phyloP scores from a whole-genome alignment of 2,888 invertebrate species.

The Chrysotoxum bicinctum region DNA sequence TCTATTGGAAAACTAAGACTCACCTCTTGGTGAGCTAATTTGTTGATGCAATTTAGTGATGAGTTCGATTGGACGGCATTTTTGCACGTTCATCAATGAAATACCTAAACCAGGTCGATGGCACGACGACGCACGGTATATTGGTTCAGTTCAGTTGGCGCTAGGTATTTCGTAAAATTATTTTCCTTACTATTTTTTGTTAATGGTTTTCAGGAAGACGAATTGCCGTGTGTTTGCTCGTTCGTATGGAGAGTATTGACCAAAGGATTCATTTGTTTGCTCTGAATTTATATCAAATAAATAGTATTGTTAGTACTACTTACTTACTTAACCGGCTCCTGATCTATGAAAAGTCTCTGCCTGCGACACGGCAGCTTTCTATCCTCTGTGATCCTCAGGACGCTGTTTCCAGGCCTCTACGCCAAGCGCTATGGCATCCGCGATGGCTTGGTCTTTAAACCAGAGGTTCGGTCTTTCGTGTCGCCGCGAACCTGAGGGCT shows the following conservation, averaged over 20 bases:
- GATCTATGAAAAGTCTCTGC: no score
- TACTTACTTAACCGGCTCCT: no score
- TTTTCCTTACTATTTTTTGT: background rate
- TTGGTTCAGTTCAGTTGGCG: conserved; percentile 35
- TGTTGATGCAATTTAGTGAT: conserved; percentile 71
- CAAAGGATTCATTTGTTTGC: background rate
- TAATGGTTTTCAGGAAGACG: background rate
- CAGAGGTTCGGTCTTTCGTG: no score
- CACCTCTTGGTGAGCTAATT: conserved; percentile 63
- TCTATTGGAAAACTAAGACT: conserved; percentile 10
- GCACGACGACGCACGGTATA: background rate
- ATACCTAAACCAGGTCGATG: conserved; percentile 36
- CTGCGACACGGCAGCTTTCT: no score
- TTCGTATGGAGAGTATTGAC: background rate
- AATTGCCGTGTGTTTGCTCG: conserved; percentile 4
- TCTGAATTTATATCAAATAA: no score
- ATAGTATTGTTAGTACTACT: no score
- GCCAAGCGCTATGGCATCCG: no score
- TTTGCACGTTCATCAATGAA: conserved; percentile 68
- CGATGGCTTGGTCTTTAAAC: no score
- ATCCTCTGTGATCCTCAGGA: no score
- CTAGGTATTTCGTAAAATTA: conserved; percentile 52
- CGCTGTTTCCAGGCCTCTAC: no score
- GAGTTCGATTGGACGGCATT: conserved; percentile 65
- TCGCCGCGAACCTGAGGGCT: no score